Base-by-base conservation (phyloP, 2,113 vertebrate species). In the Todiramphus saurophagus region DNA sequence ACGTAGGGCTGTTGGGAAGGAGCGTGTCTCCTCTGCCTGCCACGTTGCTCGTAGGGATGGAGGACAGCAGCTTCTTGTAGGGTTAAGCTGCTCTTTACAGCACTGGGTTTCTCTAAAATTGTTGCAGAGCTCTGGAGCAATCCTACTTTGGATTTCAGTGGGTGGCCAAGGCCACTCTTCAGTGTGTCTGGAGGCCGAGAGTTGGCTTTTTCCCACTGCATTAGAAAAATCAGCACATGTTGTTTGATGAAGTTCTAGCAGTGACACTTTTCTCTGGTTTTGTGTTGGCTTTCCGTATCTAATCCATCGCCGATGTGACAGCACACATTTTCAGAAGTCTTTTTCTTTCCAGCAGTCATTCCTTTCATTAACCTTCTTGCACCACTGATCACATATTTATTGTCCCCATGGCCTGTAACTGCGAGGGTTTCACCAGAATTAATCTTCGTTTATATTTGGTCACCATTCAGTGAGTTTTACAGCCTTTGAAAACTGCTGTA, bases 311-410 rank as follows among this genome's bases (percentile, higher is more conserved):
- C 58, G 75, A 93, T 63, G 90, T 88, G 96, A 96, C 94, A 97
- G 86, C 95, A 73, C 80, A 8, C 25, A 67, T 72, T 92, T 81
- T 93, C 63, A 87, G 64, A 37, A 87, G 72, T 17, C 69, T 80
- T 81, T 89, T 37, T 51, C 72, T 13, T 84, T 75, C 76, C 90
- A 96, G 80, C 87, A 94, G 92, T 72, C 85, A 60, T 93, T 96
- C 90, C 93, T 89, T 95, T 97, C 97, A 96, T 97, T 96, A 97
- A 97, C 96, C 95, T 97, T 97, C 97, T 97, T 98, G 98, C 98
- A 88, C 98, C 96, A 94, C 58, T 98, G 98, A 98, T 98, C 98
- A 98, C 97, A 98, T 93, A 86, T 83, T 96, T 94, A 55, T 95
- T 95, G 96, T 75, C 87, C 92, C 85, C 82, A 4, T 51, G 67